These are phyloP conservation scores for Bombus turneri DNA, from an alignment of 1,140 invertebrate species.

Conservation along the genomic window DNA sequence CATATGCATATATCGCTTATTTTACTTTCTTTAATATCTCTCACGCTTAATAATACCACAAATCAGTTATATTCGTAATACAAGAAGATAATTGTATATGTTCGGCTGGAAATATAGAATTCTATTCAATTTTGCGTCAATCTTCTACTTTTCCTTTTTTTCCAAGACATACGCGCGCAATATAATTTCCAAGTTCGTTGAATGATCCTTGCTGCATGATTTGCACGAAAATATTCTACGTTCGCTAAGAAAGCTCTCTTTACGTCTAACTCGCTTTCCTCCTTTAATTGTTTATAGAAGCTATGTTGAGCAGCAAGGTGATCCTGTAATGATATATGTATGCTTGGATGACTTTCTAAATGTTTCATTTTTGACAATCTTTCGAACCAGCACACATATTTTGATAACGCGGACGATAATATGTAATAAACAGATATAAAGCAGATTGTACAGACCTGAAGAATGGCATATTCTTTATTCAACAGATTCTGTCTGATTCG, in stretches of 20 bases:
- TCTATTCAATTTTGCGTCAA: not conserved
- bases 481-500: conserved; percentile 47
- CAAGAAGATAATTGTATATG: not conserved
- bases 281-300: conserved; percentile 64
- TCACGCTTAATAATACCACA: not conserved
- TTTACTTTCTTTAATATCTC: not conserved
- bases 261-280: conserved; percentile 67
- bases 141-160: conserved; percentile 67
- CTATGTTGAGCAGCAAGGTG: conserved; percentile 60
- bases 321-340: conserved; percentile 51
- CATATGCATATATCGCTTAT: not conserved
- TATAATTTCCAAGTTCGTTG: conserved; percentile 75
- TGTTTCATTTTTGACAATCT: not conserved
- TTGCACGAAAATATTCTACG: conserved; percentile 70
- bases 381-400: not conserved
- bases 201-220: conserved; percentile 75
- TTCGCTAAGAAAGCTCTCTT: conserved; percentile 63
- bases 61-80: not conserved
- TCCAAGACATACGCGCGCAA: conserved; percentile 54
- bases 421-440: not conserved
- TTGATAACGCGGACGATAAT: not conserved
- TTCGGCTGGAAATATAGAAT: not conserved
- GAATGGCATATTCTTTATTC: conserved; percentile 34
- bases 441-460: conserved; percentile 51
- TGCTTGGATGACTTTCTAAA: not conserved